A percentile compares a stretch with the other conserved stretches of the same genome.
These are phyloP conservation scores for Amblyopsis rosae DNA, from an alignment of 2,113 vertebrate genomes.

Conservation along the genomic window DNA sequence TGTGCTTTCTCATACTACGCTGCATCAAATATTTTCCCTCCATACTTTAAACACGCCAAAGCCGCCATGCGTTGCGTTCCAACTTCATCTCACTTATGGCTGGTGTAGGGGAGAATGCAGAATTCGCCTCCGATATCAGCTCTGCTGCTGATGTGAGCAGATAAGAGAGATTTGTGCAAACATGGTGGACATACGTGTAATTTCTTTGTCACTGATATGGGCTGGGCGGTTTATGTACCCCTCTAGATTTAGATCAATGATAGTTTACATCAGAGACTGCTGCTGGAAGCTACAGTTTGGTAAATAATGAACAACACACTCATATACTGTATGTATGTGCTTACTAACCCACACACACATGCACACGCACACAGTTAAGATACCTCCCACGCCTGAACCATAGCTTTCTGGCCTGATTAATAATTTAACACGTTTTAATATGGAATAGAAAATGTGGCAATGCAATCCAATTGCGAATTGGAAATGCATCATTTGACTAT, in stretches of 20 bases:
- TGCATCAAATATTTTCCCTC: conserved; percentile 36
- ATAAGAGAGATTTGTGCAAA: conserved; percentile 72
- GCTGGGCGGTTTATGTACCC: conserved; percentile 57
- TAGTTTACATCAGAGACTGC: conserved; percentile 64
- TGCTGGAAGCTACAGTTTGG: conserved; percentile 50
- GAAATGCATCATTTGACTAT: conserved; percentile 11
- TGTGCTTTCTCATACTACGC: conserved; percentile 27
- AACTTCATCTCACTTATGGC: conserved; percentile 55
- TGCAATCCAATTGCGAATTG: conserved; percentile 32
- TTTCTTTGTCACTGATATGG: conserved; percentile 68
- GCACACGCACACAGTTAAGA: background rate
- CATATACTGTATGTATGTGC: conserved; percentile 7
- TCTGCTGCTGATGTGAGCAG: conserved; percentile 55
- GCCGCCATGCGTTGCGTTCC: conserved; percentile 22
- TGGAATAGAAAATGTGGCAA: conserved; percentile 66
- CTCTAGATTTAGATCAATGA: conserved; percentile 64
- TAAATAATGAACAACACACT: conserved; percentile 38
- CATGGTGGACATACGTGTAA: conserved; percentile 56
- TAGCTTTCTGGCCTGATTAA: conserved; percentile 41
- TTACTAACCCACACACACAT: conserved; percentile 4
- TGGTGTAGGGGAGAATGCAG: conserved; percentile 44
- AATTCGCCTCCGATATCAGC: conserved; percentile 52
- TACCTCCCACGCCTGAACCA: background rate
- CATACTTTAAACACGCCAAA: conserved; percentile 30
- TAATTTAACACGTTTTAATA: conserved; percentile 72